Percentiles rank a stretch among this genome's conserved stretches.
These are phyloP conservation scores for Fabriciana adippe DNA, from an alignment of 2,888 invertebrate species.

Conservation along the genomic window DNA sequence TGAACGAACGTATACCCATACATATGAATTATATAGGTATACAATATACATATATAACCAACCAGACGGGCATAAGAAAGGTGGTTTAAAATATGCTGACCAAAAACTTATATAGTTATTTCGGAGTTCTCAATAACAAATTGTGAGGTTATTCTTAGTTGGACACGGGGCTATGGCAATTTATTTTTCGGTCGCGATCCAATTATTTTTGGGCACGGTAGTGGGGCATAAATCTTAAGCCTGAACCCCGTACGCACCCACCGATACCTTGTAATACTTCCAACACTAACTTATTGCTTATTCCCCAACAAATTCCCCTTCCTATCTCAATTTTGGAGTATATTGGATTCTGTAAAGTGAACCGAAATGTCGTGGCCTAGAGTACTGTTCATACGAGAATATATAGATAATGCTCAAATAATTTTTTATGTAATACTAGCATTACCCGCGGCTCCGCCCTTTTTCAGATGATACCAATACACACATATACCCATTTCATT, in stretches of 20 bases:
- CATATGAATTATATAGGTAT: background rate
- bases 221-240: slow-evolving; percentile 60
- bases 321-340: slow-evolving; percentile 28
- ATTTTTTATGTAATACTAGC: no score
- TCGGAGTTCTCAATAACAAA: slow-evolving; percentile 67
- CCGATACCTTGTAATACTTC: slow-evolving; percentile 45
- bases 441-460: no score
- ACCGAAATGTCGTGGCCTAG: background rate
- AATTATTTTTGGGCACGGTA: slow-evolving; percentile 79
- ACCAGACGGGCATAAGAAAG: slow-evolving; percentile 35
- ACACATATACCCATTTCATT: no score
- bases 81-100: slow-evolving; percentile 40
- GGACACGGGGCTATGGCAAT: slow-evolving; percentile 57
- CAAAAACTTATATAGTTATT: slow-evolving; percentile 52
- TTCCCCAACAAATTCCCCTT: slow-evolving; percentile 39
- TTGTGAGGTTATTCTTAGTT: slow-evolving; percentile 61
- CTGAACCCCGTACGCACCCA: slow-evolving; percentile 54
- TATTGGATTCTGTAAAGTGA: slow-evolving; percentile 24
- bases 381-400: no score
- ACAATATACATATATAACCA: slow-evolving; percentile 18
- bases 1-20: background rate
- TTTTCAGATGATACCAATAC: no score
- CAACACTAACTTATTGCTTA: slow-evolving; percentile 50
- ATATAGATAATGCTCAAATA: no score
- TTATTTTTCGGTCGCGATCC: slow-evolving; percentile 77